A percentile compares a stretch with the other conserved stretches of the same genome.
These are phyloP conservation scores for Engystomops pustulosus DNA, from an alignment of 2,113 vertebrate species.

Conservation along the genomic window DNA sequence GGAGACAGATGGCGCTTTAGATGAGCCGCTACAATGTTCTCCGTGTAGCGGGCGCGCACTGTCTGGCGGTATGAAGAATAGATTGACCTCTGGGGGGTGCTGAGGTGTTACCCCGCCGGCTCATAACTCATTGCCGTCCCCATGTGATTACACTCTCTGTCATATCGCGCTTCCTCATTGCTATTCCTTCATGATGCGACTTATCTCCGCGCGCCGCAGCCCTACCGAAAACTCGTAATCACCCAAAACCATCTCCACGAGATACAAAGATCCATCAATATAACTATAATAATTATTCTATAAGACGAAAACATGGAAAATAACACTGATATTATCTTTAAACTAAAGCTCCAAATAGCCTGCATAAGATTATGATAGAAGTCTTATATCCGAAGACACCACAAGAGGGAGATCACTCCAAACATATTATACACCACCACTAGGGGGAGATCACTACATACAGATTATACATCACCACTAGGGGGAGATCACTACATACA, in stretches of 20 bases:
- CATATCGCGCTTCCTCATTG: neutral
- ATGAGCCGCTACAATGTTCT: conserved; percentile 37
- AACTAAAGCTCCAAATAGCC: neutral
- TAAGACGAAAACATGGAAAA: no score
- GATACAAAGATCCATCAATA: neutral
- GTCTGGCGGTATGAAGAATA: conserved; percentile 35
- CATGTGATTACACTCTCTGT: conserved; percentile 12
- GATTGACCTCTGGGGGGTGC: conserved; percentile 53
- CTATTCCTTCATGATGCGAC: neutral
- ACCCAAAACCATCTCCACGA: neutral
- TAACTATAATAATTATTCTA: no score
- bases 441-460: no score
- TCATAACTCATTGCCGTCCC: conserved; percentile 30
- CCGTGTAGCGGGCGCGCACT: neutral
- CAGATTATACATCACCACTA: no score
- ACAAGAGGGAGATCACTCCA: no score
- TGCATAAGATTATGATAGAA: neutral
- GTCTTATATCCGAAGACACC: no score
- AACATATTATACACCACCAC: no score
- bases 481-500: no score
- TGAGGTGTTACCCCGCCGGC: conserved; percentile 54
- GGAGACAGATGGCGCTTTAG: conserved; percentile 34
- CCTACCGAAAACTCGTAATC: neutral
- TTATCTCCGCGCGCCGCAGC: neutral
- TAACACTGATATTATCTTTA: no score